Percentiles rank a stretch among this genome's conserved stretches.
Conservation (phyloP, 2,888 invertebrate genomes). For the Neoascia interrupta region DNA sequence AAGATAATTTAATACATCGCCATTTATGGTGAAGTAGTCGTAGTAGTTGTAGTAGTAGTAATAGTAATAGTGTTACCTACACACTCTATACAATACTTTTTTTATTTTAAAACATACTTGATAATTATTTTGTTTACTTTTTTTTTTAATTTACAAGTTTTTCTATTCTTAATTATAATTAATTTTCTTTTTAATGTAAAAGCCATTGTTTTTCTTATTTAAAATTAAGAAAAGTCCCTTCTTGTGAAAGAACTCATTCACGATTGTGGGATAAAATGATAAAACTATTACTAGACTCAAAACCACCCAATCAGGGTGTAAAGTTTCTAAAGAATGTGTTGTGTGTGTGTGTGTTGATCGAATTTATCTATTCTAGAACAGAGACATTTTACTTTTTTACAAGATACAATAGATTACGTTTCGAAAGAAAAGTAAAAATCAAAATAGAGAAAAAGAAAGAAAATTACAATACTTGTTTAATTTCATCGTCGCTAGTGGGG, state of each 20-base stretch:
- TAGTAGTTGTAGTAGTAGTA: constrained; percentile 41
- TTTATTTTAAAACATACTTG: constrained; percentile 34
- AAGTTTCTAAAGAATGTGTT: too few species aligned
- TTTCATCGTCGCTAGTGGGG: constrained; percentile 52
- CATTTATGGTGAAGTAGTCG: constrained; percentile 35
- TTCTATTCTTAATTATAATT: constrained; percentile 23
- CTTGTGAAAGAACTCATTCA: constrained; percentile 5
- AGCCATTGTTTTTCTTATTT: constrained; percentile 35
- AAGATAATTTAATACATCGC: constrained; percentile 58
- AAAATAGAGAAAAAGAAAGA: background rate
- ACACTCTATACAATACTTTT: constrained; percentile 45
- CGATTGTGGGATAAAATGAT: constrained; percentile 26
- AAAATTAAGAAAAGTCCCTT: constrained; percentile 18
- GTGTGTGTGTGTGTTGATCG: too few species aligned
- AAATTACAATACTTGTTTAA: constrained; percentile 61
- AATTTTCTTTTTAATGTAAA: constrained; percentile 42
- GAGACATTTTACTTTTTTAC: too few species aligned
- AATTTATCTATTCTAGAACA: too few species aligned
- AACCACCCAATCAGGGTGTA: too few species aligned
- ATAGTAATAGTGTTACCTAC: constrained; percentile 47
- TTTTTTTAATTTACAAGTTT: too few species aligned
- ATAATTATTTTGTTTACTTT: constrained; percentile 22
- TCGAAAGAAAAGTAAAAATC: background rate
- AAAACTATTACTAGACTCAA: too few species aligned
- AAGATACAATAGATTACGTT: too few species aligned